Base-by-base conservation (phyloP, 2,797 vertebrate genomes). In the Lutjanus campechanus region DNA sequence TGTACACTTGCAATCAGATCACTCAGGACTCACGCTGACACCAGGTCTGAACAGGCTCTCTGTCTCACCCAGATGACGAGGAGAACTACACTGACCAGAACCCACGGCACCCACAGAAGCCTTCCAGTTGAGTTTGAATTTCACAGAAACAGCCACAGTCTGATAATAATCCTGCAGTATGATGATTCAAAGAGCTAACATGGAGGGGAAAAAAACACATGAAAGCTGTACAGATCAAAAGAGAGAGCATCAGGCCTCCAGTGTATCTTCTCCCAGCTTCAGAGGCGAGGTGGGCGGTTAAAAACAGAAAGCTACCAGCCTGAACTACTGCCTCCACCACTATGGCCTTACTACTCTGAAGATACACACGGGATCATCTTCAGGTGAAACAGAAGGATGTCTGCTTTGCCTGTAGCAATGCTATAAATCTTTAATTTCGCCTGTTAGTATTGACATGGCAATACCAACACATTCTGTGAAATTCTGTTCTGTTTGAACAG, bases 331-430 rank as follows among this genome's bases (percentile, higher is more conserved):
- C 53, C 51, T 73, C 49, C 56, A 49, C 12, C 0, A 53, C 51
- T 55, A 2, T 29, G 54, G 20, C 43, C 78, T 73, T 58, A 47
- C 41, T 75, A 12, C 44, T 75, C 25, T 44, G 59, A 50, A 64
- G 51, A 63, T 43, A 65, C 44, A 78, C 54, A 68, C 7, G 12
- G 15, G 50, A 69, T 36, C 5, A 36, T 53, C 43, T 51, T 11
- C 25, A 73, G 56, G 49, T 69, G n/a, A 69, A 76, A 73, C 12
- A 15, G 36, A 20, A 4, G 36, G 43, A 51, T 69, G 29, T 63
- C 56, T 64, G 36, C 61, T 67, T 76, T 68, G 74, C 73, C 77
- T 50, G 22, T 25, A 61, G 76, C 73, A 75, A 55, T 61, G 8
- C 17, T 64, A 56, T 59, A 62, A 65, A 74, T 25, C 15, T 72